Evolutionary conservation across 2,113 vertebrate genomes (phyloP).

Genomic region (Xiphophorus hellerii): DNA sequence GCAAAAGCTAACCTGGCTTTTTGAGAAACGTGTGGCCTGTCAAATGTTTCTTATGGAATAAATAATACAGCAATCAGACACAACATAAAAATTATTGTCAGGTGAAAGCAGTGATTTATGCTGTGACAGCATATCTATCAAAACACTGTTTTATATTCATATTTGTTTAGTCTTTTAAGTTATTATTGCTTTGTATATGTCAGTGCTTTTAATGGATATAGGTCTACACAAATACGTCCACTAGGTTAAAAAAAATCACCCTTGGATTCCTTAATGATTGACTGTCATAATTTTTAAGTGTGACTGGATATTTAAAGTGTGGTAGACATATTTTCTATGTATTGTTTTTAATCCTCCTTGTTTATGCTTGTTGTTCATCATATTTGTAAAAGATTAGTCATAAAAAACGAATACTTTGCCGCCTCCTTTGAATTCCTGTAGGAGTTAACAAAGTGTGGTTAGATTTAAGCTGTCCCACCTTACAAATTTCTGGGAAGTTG

Average conservation of each 20-base stretch:
- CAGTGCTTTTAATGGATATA: not conserved
- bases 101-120: not conserved
- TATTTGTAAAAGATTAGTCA: too few relatives aligned
- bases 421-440: too few relatives aligned
- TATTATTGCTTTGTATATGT: not conserved
- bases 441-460: too few relatives aligned
- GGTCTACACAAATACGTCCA: not conserved
- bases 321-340: too few relatives aligned
- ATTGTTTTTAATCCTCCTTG: too few relatives aligned
- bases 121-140: not conserved
- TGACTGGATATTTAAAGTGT: too few relatives aligned
- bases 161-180: too few relatives aligned
- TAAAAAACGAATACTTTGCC: too few relatives aligned
- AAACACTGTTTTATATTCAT: not conserved
- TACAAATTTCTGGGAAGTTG: too few relatives aligned
- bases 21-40: not conserved
- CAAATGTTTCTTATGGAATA: not conserved
- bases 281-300: too few relatives aligned
- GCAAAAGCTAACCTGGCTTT: not conserved
- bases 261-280: not conserved
- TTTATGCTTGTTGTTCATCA: too few relatives aligned
- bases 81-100: not conserved
- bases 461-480: too few relatives aligned
- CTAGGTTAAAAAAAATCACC: not conserved
- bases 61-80: not conserved